Evolutionary conservation across 1,140 invertebrate species (phyloP).

Genomic region (Meloidogyne hapla): DNA sequence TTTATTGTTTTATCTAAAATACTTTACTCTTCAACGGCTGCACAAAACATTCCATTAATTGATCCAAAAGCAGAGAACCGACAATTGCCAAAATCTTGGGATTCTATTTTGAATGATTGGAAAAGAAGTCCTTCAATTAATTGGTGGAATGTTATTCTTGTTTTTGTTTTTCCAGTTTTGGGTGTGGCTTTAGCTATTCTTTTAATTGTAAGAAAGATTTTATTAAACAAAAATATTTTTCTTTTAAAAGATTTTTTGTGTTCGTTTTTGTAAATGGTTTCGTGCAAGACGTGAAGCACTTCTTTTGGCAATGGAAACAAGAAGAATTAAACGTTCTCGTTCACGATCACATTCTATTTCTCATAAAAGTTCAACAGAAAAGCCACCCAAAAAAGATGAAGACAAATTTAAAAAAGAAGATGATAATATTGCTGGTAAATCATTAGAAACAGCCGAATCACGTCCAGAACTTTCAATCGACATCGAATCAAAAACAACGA

Average conservation of each 20-base stretch:
- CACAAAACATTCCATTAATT: neutral
- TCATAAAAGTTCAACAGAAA: neutral
- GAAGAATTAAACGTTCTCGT: neutral
- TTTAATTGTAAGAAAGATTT: neutral
- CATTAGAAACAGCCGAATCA: neutral
- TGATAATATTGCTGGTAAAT: too few relatives aligned
- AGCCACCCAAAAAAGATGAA: neutral
- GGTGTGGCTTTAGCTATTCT: neutral
- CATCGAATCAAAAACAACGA: neutral
- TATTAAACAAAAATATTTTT: too few relatives aligned
- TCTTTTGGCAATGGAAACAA: neutral
- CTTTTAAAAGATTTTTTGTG: neutral
- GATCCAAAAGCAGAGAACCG: neutral
- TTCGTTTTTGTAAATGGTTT: neutral
- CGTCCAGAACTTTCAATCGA: neutral
- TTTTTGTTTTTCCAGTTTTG: neutral
- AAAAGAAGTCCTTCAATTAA: neutral
- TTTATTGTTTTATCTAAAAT: neutral
- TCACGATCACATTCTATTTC: neutral
- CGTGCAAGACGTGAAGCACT: neutral
- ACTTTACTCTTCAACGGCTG: neutral
- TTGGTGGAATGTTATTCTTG: neutral
- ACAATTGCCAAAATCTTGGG: neutral
- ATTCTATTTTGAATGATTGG: neutral
- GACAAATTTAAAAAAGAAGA: neutral